Base-by-base conservation (phyloP, 1,140 invertebrate genomes). In the Cherax quadricarinatus region DNA sequence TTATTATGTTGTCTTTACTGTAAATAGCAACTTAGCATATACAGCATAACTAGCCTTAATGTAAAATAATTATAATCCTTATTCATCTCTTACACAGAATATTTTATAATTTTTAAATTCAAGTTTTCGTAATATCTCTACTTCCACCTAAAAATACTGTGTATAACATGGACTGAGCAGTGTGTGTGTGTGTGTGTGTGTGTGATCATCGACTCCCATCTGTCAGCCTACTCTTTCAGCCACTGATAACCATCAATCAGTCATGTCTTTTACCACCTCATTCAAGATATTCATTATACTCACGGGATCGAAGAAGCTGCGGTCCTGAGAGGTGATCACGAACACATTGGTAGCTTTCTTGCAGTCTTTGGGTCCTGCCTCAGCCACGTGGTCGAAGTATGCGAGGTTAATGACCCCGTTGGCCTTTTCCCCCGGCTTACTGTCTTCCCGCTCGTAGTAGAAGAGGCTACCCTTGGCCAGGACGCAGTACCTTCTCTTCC, bases 331-430 rank as follows among this genome's bases (percentile, higher is more conserved):
- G 3, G 94, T 93, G 53, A 95, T 94, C 82, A 94, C 92, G 83
- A 95, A 94, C 18, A 95, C 94, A 88, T 95, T 94, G 53, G 94
- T 94, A 48, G 94, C 93, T 83, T 94, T 94, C 91, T 94, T 94
- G 73, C 94, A 93, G 88, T 94, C 94, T 89, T 94, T 94, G 21
- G 94, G 91, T 0, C 79, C 93, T 2, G 94, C 94, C 86, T 94
- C 94, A 21, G 94, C 93, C 83, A 94, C 94, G 14, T 94, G 92
- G 91, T 95, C 94, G 81, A 94, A 95, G 91, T 95, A 94, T 79
- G 95, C 95, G 62, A 95, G 93, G 92, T 94, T 95, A n/a, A 95
- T 93, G 89, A 94, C 94, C 0, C 94, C 94, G 51, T 93, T 94
- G 12, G 92, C 92, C 88, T 94, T 94, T 75, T 94, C 94, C 10